Conservation (phyloP, 2,113 vertebrate species). For the Zosterops pallidus region DNA sequence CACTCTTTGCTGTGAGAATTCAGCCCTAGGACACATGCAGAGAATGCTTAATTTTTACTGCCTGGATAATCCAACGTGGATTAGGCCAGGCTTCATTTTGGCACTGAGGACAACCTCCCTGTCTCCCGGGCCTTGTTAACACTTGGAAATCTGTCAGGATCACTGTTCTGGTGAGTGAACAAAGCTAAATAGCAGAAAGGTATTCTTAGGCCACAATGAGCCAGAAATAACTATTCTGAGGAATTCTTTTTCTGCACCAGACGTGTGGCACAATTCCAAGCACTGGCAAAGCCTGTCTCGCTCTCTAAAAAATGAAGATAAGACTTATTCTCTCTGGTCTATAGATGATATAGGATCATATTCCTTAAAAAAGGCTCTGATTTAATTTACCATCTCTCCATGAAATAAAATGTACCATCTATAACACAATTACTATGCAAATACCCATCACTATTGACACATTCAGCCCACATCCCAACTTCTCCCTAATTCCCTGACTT, state of each 20-base stretch:
- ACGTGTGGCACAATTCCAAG: background rate
- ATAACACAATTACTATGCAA: background rate
- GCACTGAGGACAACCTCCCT: background rate
- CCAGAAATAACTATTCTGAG: slow-evolving; percentile 3
- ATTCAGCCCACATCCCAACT: background rate
- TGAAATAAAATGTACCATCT: background rate
- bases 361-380: background rate
- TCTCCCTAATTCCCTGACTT: background rate
- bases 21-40: background rate
- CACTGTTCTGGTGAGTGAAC: background rate
- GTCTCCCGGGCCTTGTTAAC: slow-evolving; percentile 13
- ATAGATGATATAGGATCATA: background rate
- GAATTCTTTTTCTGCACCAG: background rate
- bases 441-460: background rate
- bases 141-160: slow-evolving; percentile 32
- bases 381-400: background rate
- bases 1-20: background rate
- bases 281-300: background rate
- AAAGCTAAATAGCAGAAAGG: slow-evolving; percentile 36
- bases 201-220: slow-evolving; percentile 2
- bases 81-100: background rate
- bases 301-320: background rate
- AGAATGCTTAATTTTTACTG: background rate
- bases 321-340: background rate
- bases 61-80: background rate